Evolutionary conservation across 2,113 vertebrate species (phyloP), one percentile per base, ranked within the genome.

Genomic region (Alosa alosa): DNA sequence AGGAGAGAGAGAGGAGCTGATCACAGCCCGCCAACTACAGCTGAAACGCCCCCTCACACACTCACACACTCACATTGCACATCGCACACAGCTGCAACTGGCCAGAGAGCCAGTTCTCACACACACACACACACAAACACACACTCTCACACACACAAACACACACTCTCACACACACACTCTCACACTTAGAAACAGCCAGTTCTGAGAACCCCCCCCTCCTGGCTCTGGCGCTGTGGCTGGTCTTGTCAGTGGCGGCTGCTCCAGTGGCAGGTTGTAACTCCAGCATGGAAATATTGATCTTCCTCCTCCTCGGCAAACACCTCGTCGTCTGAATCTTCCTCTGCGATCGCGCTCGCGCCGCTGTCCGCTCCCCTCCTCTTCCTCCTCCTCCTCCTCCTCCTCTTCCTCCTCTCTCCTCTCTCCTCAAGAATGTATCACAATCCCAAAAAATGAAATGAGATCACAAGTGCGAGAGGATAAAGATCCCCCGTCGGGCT

Each of bases 271-370:
- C 20, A 50, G 84, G 75, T 78, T 81, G 88, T 86, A 90, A 89
- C 86, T 93, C 83, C 91, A 89, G 88, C 0, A 88, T 86, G 39
- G 82, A 83, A 81, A 86, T 91, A 88, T 86, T 89, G 89, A 92
- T 91, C 84, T 83, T 47, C 11, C 50, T 20, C 50, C 52, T 86
- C 83, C 84, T 86, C 75, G 60, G 82, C 44, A 11, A 11, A 81
- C 91, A 92, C 88, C 92, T 22, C 41, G 11, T 41, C 13, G 46
- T 44, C 81, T 81, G 75, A 52, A 36, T 39, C 49, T 82, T 82
- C 82, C 47, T 84, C 81, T 83, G 60, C 18, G 57, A 57, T 60
- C 64, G n/a, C 25, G 87, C 82, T 86, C 87, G 39, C 31, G 64
- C 83, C 36, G 44, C 83, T 85, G 22, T 52, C 55, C 83, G 45